Percentiles rank a stretch among this genome's conserved stretches.
These are phyloP conservation scores for Chaetodon auriga DNA, from an alignment of 2,113 vertebrate genomes.

Conservation along the genomic window DNA sequence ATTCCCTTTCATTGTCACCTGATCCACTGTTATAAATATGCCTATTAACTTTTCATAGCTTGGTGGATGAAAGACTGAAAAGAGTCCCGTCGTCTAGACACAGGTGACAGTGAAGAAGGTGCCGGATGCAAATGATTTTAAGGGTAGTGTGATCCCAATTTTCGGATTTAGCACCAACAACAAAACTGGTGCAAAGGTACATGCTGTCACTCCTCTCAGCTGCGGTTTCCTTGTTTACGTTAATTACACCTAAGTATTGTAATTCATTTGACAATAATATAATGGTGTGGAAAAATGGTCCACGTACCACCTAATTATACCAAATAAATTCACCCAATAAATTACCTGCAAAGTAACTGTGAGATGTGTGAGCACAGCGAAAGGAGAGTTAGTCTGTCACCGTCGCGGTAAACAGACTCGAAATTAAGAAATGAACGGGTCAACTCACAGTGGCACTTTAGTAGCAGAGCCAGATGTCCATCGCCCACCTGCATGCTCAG, in stretches of 20 bases:
- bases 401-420: constrained; percentile 18
- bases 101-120: not conserved
- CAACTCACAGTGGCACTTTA: constrained; percentile 36
- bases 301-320: constrained; percentile 21
- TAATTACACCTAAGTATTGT: constrained; percentile 36
- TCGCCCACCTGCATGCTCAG: constrained; percentile 52
- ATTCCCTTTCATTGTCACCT: not conserved
- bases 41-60: not conserved
- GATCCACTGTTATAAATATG: not conserved
- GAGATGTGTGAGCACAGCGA: not conserved
- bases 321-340: constrained; percentile 19
- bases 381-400: constrained; percentile 8
- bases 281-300: constrained; percentile 17
- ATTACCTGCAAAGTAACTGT: not conserved
- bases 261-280: constrained; percentile 44
- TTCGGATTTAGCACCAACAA: not conserved
- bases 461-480: constrained; percentile 66
- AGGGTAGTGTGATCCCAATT: not conserved
- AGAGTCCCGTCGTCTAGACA: not conserved
- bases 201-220: not conserved
- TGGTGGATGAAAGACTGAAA: not conserved
- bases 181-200: not conserved
- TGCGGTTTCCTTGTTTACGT: constrained; percentile 25
- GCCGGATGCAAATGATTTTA: not conserved
- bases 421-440: constrained; percentile 35